Evolutionary conservation across 2,797 vertebrate genomes (phyloP).

Genomic region (Sebastiscus albofasciatus): DNA sequence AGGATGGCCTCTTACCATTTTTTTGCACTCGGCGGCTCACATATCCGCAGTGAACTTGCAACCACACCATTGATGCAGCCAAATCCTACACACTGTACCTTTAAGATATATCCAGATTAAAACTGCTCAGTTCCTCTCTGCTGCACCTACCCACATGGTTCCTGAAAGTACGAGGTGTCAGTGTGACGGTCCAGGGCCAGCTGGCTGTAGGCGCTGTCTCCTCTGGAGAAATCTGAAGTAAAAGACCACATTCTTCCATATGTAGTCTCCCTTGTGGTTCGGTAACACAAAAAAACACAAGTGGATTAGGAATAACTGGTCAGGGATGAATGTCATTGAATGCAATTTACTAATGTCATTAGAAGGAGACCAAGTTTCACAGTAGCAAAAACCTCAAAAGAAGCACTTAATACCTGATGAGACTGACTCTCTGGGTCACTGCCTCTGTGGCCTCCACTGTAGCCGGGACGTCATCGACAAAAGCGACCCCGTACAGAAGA

Average conservation of each 20-base stretch:
- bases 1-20: no score
- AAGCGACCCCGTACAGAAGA: conserved; percentile 90
- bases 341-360: background rate
- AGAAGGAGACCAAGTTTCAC: background rate
- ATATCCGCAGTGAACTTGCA: no score
- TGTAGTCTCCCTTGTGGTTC: conserved; percentile 88
- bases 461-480: conserved; percentile 88
- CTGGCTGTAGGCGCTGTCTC: conserved; percentile 92
- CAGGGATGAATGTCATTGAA: background rate
- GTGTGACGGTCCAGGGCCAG: conserved; percentile 92
- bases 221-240: conserved; percentile 92
- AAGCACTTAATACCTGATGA: conserved; percentile 86
- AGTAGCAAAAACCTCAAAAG: background rate
- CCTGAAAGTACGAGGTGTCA: conserved; percentile 94
- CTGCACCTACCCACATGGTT: conserved; percentile 89
- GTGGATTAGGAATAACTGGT: background rate
- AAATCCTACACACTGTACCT: no score
- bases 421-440: conserved; percentile 86
- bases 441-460: conserved; percentile 90
- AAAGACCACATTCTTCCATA: conserved; percentile 94
- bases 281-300: background rate
- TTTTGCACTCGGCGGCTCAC: no score
- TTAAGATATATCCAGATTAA: no score
- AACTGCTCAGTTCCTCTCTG: background rate
- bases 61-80: no score